Percentiles rank a stretch among this genome's conserved stretches.
Evolutionary conservation across 1,140 invertebrate genomes (phyloP).

Genomic region (Caenorhabditis tropicalis): DNA sequence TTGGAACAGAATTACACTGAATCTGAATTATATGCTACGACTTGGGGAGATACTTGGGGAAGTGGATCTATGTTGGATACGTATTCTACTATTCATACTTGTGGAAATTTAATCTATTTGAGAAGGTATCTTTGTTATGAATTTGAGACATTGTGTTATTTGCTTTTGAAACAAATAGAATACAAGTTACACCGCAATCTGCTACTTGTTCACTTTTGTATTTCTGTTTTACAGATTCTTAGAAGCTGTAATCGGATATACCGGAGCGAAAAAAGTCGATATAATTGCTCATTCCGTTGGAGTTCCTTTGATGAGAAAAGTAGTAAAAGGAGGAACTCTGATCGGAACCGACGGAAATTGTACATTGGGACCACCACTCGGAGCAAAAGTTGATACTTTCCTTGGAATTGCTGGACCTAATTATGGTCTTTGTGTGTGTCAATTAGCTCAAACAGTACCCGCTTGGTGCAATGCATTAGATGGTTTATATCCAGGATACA

Average conservation of each 20-base stretch:
- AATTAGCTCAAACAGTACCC: constrained; percentile 71
- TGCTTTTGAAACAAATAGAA: neutral
- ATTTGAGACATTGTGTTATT: too few species aligned
- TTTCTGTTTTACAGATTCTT: constrained; percentile 65
- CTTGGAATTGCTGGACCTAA: constrained; percentile 70
- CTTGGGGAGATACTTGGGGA: constrained; percentile 72
- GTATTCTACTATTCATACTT: constrained; percentile 69
- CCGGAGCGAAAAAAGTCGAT: constrained; percentile 67
- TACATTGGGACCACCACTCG: constrained; percentile 65
- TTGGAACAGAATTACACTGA: constrained; percentile 67
- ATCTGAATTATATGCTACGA: constrained; percentile 70
- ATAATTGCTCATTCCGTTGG: constrained; percentile 71
- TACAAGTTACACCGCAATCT: too few species aligned
- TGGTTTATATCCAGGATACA: constrained; percentile 71
- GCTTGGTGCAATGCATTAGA: constrained; percentile 72
- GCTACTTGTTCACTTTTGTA: too few species aligned
- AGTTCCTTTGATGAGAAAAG: constrained; percentile 68
- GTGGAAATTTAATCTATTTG: constrained; percentile 65
- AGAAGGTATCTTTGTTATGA: too few species aligned
- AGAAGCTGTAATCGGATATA: constrained; percentile 68
- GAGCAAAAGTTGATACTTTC: constrained; percentile 66
- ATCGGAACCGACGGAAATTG: constrained; percentile 72
- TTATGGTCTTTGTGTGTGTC: constrained; percentile 70
- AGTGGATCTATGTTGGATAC: constrained; percentile 69
- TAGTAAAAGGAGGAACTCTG: constrained; percentile 68